phyloP scores from a whole-genome alignment of 1,140 invertebrate genomes.

The Saccostrea cuccullata region DNA sequence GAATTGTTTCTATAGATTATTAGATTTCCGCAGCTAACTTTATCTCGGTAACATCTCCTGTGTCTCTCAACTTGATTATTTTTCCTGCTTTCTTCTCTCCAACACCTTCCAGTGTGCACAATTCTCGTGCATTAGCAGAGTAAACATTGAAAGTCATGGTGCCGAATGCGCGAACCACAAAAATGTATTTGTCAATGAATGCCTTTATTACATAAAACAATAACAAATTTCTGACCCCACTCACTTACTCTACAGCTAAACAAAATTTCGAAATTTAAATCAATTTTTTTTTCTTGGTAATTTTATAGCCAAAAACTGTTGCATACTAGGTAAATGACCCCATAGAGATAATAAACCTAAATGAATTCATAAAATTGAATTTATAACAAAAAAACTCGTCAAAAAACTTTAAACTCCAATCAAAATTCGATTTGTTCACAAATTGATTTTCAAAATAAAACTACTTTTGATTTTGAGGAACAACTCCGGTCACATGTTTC shows the following conservation, averaged over 20 bases:
- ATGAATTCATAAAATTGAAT: neutral
- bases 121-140: neutral
- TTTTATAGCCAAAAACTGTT: neutral
- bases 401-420: too few relatives aligned
- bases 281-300: neutral
- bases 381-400: neutral
- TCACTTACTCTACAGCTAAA: neutral
- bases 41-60: neutral
- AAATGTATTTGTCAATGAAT: neutral
- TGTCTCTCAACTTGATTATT: constrained; percentile 3
- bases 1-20: too few relatives aligned
- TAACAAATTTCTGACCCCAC: neutral
- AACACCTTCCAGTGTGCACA: neutral
- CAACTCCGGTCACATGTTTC: too few relatives aligned
- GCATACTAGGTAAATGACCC: neutral
- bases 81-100: neutral
- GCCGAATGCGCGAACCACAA: neutral
- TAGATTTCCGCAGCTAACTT: too few relatives aligned
- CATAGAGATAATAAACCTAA: neutral
- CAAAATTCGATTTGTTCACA: too few relatives aligned
- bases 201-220: neutral
- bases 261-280: neutral
- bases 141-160: constrained; percentile 7
- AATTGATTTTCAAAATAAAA: neutral
- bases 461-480: too few relatives aligned